phyloP scores from a whole-genome alignment of 2,888 invertebrate species.

The Drosophila nr. perissopoda region DNA sequence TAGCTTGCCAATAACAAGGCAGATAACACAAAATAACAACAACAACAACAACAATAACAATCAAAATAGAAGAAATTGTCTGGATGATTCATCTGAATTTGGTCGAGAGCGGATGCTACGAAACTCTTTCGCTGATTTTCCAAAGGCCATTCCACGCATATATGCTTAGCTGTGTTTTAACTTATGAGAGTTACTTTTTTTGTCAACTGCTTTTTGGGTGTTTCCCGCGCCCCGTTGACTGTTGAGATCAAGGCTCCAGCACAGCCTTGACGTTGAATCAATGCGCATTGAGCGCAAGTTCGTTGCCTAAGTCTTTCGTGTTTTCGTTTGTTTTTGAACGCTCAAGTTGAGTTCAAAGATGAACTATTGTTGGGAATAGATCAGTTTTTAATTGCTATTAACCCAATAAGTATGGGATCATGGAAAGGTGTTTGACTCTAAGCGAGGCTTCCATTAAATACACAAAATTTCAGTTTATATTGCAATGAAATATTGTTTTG shows the following conservation, averaged over 20 bases:
- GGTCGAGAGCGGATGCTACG: conserved; percentile 53
- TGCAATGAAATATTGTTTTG: background rate
- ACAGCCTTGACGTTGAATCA: conserved; percentile 76
- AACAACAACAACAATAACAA: conserved; percentile 36
- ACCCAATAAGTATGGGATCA: conserved; percentile 9
- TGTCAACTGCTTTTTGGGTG: conserved; percentile 57
- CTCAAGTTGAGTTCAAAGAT: conserved; percentile 28
- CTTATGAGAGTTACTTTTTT: conserved; percentile 38
- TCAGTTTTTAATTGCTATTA: conserved; percentile 10
- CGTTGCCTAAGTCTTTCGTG: conserved; percentile 64
- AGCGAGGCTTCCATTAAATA: conserved; percentile 9
- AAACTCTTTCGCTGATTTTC: conserved; percentile 57
- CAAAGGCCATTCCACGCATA: conserved; percentile 65
- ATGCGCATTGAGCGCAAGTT: conserved; percentile 59
- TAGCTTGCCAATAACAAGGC: conserved; percentile 56
- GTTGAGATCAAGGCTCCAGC: conserved; percentile 74
- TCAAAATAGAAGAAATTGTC: conserved; percentile 70
- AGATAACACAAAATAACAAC: conserved; percentile 31
- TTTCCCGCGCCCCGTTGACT: conserved; percentile 53
- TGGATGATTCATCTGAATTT: conserved; percentile 62
- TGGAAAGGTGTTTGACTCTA: background rate
- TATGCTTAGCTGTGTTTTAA: conserved; percentile 12
- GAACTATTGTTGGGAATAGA: conserved; percentile 16
- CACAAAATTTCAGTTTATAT: background rate
- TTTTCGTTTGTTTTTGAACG: conserved; percentile 34